phyloP scores from a whole-genome alignment of 2,888 invertebrate genomes.

The Euphydryas editha region DNA sequence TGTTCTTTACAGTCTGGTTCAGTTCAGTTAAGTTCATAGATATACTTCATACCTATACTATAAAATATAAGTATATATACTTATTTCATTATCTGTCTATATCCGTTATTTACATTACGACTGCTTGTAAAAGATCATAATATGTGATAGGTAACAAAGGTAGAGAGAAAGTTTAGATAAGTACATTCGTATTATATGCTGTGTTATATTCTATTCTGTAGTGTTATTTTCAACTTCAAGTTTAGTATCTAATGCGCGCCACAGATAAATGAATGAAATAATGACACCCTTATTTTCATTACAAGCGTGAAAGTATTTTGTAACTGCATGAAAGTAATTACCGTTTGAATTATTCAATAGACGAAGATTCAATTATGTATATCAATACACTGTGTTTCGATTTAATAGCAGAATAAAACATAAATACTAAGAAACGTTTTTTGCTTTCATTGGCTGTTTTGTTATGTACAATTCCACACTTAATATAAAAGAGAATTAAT shows the following conservation, averaged over 20 bases:
- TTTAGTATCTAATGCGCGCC: neutral
- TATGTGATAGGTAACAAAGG: no score
- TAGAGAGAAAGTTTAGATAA: no score
- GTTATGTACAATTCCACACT: neutral
- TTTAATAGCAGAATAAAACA: conserved; percentile 18
- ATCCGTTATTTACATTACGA: no score
- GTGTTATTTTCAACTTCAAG: neutral
- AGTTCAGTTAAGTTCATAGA: no score
- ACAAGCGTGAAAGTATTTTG: conserved; percentile 3
- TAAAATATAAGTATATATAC: no score
- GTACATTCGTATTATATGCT: neutral
- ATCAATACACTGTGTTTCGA: conserved; percentile 19
- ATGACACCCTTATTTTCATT: neutral
- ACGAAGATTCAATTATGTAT: conserved; percentile 27
- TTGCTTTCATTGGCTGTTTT: neutral
- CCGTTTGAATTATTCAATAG: conserved; percentile 6
- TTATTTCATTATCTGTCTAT: no score
- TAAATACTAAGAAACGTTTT: conserved; percentile 16
- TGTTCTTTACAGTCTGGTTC: no score
- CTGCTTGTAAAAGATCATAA: no score
- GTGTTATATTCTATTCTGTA: no score
- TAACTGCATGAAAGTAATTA: conserved; percentile 15
- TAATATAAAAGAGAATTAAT: neutral
- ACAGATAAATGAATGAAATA: neutral
- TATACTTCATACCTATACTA: no score